Percentiles rank a stretch among this genome's conserved stretches.
These are phyloP conservation scores for Melanostoma mellinum DNA, from an alignment of 2,888 invertebrate species.

Conservation along the genomic window DNA sequence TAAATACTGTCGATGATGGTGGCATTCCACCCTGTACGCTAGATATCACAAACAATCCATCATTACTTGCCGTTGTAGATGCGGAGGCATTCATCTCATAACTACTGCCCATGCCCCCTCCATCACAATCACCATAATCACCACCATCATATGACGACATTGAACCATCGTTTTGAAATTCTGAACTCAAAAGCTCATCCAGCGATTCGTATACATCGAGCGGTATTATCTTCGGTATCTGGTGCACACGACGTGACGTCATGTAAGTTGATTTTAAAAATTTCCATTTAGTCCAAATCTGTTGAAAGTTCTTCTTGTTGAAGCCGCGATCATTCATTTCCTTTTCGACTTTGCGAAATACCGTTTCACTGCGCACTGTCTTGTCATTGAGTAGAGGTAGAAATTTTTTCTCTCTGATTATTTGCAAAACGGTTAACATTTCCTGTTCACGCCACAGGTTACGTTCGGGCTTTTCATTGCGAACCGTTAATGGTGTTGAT, in stretches of 20 bases:
- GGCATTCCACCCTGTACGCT: constrained; percentile 62
- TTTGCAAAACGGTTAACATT: constrained; percentile 79
- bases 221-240: constrained; percentile 79
- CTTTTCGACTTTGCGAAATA: constrained; percentile 79
- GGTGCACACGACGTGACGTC: constrained; percentile 79
- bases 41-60: constrained; percentile 66
- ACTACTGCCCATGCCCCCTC: constrained; percentile 25
- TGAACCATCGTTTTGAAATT: constrained; percentile 69
- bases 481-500: constrained; percentile 35
- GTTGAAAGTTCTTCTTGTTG: constrained; percentile 79
- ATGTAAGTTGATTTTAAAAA: constrained; percentile 81
- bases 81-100: constrained; percentile 64
- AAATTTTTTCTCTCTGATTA: constrained; percentile 79
- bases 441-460: constrained; percentile 81
- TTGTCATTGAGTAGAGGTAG: constrained; percentile 79
- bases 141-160: constrained; percentile 68
- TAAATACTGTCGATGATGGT: constrained; percentile 14
- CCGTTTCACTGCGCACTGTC: constrained; percentile 79
- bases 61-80: constrained; percentile 49
- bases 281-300: constrained; percentile 82
- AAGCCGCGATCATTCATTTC: constrained; percentile 79
- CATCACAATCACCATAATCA: constrained; percentile 56
- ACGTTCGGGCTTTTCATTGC: constrained; percentile 77
- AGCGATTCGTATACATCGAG: constrained; percentile 78
- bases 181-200: constrained; percentile 76